Evolutionary conservation across 2,888 invertebrate genomes (phyloP).

Genomic region (Stictocephala bisonia): DNA sequence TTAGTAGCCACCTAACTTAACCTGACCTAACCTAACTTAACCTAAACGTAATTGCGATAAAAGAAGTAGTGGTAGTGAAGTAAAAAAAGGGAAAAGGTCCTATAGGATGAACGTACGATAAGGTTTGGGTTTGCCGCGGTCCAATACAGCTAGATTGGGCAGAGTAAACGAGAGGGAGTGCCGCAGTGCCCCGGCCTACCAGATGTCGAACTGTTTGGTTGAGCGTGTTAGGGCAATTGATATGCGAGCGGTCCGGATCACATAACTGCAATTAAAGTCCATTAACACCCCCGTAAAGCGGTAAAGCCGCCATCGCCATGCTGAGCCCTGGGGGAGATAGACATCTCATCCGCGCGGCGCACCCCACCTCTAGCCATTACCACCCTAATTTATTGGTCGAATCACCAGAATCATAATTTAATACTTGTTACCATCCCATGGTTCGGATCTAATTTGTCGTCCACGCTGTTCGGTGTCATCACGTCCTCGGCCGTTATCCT

Average conservation of each 20-base stretch:
- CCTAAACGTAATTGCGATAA: too few relatives aligned
- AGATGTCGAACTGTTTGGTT: not conserved
- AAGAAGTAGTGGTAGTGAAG: too few relatives aligned
- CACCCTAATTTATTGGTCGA: constrained; percentile 39
- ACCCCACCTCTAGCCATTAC: not conserved
- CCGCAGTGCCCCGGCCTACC: not conserved
- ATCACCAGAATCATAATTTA: constrained; percentile 39
- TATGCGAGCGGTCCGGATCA: constrained; percentile 7
- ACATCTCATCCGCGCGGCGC: too few relatives aligned
- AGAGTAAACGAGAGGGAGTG: not conserved
- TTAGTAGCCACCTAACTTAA: too few relatives aligned
- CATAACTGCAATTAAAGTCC: constrained; percentile 22
- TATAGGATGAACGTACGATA: too few relatives aligned
- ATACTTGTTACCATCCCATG: constrained; percentile 12
- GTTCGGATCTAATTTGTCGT: constrained; percentile 31
- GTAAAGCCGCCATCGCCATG: constrained; percentile 4
- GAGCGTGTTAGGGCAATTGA: constrained; percentile 12
- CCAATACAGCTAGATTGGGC: too few relatives aligned
- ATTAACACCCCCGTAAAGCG: constrained; percentile 29
- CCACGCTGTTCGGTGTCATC: not conserved
- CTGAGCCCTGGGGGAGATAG: not conserved
- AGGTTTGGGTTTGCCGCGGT: too few relatives aligned
- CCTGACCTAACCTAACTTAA: too few relatives aligned
- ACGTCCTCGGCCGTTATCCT: not conserved
- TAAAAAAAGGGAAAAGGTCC: too few relatives aligned